A percentile compares a stretch with the other conserved stretches of the same genome.
Conservation (phyloP, 2,797 vertebrate species). For the Hippoglossus hippoglossus region DNA sequence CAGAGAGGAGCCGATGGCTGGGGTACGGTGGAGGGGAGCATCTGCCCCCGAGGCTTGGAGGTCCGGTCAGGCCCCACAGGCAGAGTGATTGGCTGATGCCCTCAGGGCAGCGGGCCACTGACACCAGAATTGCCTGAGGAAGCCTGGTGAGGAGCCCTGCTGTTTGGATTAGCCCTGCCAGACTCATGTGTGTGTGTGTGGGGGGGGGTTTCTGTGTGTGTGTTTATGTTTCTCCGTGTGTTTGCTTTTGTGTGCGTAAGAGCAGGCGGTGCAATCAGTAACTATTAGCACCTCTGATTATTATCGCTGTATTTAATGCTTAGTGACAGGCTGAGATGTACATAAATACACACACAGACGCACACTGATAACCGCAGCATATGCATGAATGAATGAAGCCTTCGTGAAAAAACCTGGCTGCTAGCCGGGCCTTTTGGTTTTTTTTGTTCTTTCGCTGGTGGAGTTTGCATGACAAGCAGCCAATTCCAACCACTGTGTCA, state of each 20-base stretch:
- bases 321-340: slow-evolving; percentile 43
- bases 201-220: slow-evolving; percentile 12
- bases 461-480: slow-evolving; percentile 7
- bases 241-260: slow-evolving; percentile 53
- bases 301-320: slow-evolving; percentile 48
- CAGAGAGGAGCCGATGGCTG: slow-evolving; percentile 52
- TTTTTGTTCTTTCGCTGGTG: slow-evolving; percentile 5
- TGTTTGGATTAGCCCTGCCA: slow-evolving; percentile 65
- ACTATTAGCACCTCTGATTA: slow-evolving; percentile 67
- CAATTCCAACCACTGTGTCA: slow-evolving; percentile 32
- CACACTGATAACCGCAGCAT: slow-evolving; percentile 35
- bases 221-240: slow-evolving; percentile 15
- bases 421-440: slow-evolving; percentile 14
- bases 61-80: slow-evolving; percentile 59
- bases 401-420: slow-evolving; percentile 22
- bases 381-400: slow-evolving; percentile 31
- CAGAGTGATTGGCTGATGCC: slow-evolving; percentile 67
- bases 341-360: slow-evolving; percentile 56
- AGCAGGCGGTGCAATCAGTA: slow-evolving; percentile 41
- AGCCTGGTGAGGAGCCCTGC: slow-evolving; percentile 58
- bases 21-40: slow-evolving; percentile 49
- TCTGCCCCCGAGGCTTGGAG: slow-evolving; percentile 61
- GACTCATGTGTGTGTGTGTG: slow-evolving; percentile 29
- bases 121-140: slow-evolving; percentile 59
- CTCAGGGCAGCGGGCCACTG: slow-evolving; percentile 58